A percentile compares a stretch with the other conserved stretches of the same genome.
These are phyloP conservation scores for Electrophaes corylata DNA, from an alignment of 2,888 invertebrate species.

Conservation along the genomic window DNA sequence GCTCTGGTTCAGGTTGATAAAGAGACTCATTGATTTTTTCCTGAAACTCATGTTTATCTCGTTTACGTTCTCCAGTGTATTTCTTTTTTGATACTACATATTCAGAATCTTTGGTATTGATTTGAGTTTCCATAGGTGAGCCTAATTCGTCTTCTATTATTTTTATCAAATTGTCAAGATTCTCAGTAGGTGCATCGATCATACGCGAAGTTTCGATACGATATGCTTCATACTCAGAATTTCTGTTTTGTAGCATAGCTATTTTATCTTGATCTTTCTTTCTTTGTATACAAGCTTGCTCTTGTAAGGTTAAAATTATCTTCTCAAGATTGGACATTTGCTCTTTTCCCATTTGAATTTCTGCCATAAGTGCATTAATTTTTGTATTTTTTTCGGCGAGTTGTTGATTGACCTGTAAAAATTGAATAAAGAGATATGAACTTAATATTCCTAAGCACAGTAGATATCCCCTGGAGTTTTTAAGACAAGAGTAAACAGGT, in stretches of 20 bases:
- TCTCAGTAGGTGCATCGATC: constrained; percentile 54
- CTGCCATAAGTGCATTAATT: constrained; percentile 58
- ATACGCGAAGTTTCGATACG: constrained; percentile 48
- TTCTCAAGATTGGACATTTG: constrained; percentile 68
- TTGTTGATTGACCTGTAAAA: constrained; percentile 57
- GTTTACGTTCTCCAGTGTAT: constrained; percentile 39
- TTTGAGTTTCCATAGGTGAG: constrained; percentile 48
- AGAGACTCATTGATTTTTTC: constrained; percentile 38
- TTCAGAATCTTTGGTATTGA: constrained; percentile 37
- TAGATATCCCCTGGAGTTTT: no score
- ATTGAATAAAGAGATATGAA: background rate
- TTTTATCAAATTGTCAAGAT: constrained; percentile 69
- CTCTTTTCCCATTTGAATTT: constrained; percentile 58
- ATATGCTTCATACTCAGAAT: constrained; percentile 55
- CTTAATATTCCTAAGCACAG: no score
- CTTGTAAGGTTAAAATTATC: constrained; percentile 70
- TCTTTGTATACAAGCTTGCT: constrained; percentile 56
- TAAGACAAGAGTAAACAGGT: no score
- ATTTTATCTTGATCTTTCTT: constrained; percentile 64
- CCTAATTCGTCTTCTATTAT: constrained; percentile 72
- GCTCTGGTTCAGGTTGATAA: constrained; percentile 45
- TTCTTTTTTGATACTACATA: constrained; percentile 40
- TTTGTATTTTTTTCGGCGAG: constrained; percentile 65
- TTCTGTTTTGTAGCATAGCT: constrained; percentile 54
- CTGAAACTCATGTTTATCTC: constrained; percentile 40